A percentile compares a stretch with the other conserved stretches of the same genome.
Conservation (phyloP, 2,113 vertebrate species). For the Aptenodytes forsteri region DNA sequence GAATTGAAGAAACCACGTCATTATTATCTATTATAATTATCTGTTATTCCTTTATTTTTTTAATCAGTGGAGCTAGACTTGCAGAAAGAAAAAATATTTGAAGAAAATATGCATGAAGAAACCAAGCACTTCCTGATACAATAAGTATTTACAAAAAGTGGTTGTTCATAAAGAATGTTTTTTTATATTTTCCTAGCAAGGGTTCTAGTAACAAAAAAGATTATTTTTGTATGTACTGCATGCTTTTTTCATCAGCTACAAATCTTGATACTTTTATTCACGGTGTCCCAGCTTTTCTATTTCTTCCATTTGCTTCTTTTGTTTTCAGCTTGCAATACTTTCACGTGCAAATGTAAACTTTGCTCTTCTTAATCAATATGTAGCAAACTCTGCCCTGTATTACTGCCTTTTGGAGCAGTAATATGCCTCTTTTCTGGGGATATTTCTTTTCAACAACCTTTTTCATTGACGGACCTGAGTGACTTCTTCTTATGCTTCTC, state of each 20-base stretch:
- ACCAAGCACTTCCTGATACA: background rate
- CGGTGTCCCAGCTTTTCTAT: background rate
- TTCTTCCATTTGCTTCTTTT: background rate
- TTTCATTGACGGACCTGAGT: background rate
- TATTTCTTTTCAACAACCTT: background rate
- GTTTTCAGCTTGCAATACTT: background rate
- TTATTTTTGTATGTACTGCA: background rate
- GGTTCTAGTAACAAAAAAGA: background rate
- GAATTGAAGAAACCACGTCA: background rate
- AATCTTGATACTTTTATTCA: background rate
- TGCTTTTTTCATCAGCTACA: background rate
- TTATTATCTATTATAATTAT: background rate
- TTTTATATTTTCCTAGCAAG: background rate
- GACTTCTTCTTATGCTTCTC: background rate
- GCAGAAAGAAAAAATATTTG: background rate
- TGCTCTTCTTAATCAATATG: background rate
- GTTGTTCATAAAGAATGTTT: background rate
- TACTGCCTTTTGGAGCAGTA: background rate
- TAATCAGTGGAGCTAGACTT: background rate
- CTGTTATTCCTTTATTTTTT: background rate
- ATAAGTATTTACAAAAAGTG: background rate
- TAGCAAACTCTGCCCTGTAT: background rate
- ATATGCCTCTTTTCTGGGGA: background rate
- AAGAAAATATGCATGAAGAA: background rate
- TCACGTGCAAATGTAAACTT: background rate